Evolutionary conservation across 2,797 vertebrate genomes (phyloP).

Genomic region (Sphenodon punctatus): DNA sequence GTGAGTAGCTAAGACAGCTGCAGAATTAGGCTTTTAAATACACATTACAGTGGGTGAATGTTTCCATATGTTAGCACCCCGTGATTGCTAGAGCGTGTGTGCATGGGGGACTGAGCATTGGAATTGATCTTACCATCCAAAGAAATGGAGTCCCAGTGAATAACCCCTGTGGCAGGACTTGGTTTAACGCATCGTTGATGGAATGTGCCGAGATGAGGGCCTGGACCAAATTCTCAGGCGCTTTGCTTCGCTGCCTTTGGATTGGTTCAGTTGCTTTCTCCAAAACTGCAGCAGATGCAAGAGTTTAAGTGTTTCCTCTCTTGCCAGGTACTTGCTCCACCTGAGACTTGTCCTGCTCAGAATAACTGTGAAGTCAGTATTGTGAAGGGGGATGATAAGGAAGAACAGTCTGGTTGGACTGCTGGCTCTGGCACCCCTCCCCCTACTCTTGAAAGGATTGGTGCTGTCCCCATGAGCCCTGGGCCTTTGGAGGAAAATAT

Average conservation of each 20-base stretch:
- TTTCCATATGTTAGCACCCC: no score
- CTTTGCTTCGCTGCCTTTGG: not conserved
- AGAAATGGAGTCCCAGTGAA: slow-evolving; percentile 16
- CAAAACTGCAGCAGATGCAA: not conserved
- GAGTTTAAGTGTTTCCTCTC: not conserved
- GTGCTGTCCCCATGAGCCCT: not conserved
- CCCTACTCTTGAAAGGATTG: slow-evolving; percentile 25
- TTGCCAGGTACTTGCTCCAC: slow-evolving; percentile 25
- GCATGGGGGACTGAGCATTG: slow-evolving; percentile 16
- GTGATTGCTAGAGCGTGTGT: not conserved
- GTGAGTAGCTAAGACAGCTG: no score
- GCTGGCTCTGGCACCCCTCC: not conserved
- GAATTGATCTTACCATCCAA: slow-evolving; percentile 21
- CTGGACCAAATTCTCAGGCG: not conserved
- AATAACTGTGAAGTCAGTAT: slow-evolving; percentile 2
- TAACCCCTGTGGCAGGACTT: not conserved
- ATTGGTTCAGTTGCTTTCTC: not conserved
- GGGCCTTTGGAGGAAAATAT: slow-evolving; percentile 21
- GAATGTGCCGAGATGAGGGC: not conserved
- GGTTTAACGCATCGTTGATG: not conserved
- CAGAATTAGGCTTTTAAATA: no score
- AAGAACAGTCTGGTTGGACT: not conserved
- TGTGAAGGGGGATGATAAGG: slow-evolving; percentile 6
- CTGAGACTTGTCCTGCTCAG: not conserved
- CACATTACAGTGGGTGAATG: no score